Evolutionary conservation across 2,113 vertebrate species (phyloP), one percentile per base, ranked within the genome.

Genomic region (Gymnorhina tibicen): DNA sequence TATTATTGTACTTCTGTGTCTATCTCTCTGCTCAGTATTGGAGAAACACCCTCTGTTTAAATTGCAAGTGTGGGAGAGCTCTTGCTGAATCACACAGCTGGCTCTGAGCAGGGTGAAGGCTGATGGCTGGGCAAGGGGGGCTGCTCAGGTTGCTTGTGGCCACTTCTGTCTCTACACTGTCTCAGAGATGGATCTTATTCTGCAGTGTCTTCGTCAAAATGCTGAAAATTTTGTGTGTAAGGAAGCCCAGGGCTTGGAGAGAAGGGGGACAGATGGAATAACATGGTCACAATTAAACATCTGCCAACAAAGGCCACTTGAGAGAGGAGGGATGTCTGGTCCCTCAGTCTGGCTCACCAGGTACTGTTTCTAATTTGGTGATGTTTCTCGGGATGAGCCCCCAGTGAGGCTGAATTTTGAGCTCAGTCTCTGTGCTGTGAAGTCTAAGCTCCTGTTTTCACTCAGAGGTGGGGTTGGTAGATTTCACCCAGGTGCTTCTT

Each of bases 401-500:
- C 10, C 3, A 28, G 9, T 21, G n/a, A 70, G 49, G 26, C 1
- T 67, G 39, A 24, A 78, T 16, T 75, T 22, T 75, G 28, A 35
- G 13, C 20, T 90, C 19, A 2, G 17, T 62, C 13, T 55, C 37
- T 81, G 27, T 52, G 49, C 28, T 78, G 17, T 74, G 11, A 46
- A 67, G 13, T 62, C 6, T 19, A 47, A 77, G 7, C 7, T 62
- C 46, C 41, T 67, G 3, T 53, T 89, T 85, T 74, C 26, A 7
- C 1, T 20, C 13, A 7, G 7, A 10, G 19, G 0, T 33, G 11
- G 3, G 3, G 1, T 19, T 59, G 21, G 9, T 55, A 7, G 35
- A 32, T 73, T 77, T 86, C 8, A 49, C 7, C 4, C 26, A 39
- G 22, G 4, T 55, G 3, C 3, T 66, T 4, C 27, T 77, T 76